These are phyloP conservation scores for Sylvilagus floridanus DNA, from an alignment of 2,797 vertebrate species.

Conservation along the genomic window DNA sequence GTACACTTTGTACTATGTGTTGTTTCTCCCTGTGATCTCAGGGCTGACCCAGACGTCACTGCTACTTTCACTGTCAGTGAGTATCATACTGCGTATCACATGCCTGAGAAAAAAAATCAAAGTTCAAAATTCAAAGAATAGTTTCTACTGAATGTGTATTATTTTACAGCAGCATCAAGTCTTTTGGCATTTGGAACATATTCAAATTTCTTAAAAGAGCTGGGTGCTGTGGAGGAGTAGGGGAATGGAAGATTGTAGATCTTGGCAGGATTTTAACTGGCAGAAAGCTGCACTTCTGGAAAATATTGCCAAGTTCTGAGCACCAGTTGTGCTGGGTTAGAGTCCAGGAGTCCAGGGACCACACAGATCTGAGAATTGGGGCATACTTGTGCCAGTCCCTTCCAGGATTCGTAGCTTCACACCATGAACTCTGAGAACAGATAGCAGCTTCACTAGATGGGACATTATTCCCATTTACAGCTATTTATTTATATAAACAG, in stretches of 20 bases:
- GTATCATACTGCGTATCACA: no score
- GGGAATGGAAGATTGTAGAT: background rate
- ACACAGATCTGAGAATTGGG: background rate
- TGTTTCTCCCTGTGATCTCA: no score
- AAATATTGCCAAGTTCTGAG: background rate
- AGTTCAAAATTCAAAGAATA: no score
- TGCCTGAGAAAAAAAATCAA: no score
- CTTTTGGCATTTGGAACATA: background rate
- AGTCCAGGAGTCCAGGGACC: background rate
- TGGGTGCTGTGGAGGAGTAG: background rate
- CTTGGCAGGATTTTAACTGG: background rate
- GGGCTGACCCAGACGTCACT: no score
- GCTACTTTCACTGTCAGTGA: no score
- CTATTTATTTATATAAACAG: background rate
- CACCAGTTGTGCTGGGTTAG: background rate
- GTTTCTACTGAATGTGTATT: no score
- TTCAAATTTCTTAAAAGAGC: background rate
- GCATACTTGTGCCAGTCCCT: rapidly evolving
- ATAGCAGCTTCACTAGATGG: background rate
- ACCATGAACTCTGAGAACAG: background rate
- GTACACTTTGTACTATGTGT: no score
- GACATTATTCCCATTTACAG: background rate
- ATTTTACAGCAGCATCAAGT: no score
- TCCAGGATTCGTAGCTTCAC: background rate
- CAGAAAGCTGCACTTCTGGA: background rate